Evolutionary conservation across 2,797 vertebrate genomes (phyloP).

Genomic region (Coendou prehensilis): DNA sequence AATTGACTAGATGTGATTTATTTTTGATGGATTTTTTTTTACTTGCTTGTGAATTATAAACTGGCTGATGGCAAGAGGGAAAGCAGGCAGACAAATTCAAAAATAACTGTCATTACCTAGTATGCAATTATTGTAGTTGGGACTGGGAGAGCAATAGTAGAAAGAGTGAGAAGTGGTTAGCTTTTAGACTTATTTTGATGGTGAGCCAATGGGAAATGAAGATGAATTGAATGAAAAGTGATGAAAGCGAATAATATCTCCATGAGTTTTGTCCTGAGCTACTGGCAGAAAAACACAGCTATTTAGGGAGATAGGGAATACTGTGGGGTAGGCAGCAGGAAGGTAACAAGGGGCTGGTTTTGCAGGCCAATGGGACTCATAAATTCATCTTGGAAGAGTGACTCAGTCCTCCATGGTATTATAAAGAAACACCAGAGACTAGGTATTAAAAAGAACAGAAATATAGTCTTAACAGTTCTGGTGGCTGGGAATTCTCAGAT

Average conservation of each 20-base stretch:
- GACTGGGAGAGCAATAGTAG: not conserved
- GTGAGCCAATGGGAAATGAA: not conserved
- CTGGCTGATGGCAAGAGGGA: not conserved
- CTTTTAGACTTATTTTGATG: not conserved
- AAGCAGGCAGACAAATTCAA: not conserved
- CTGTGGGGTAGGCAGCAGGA: not conserved
- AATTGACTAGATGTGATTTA: not conserved
- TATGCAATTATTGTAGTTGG: not conserved
- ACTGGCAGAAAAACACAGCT: not conserved
- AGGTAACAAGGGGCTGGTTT: not conserved
- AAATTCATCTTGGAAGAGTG: not conserved
- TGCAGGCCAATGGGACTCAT: not conserved
- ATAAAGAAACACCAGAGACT: not conserved
- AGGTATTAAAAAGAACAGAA: not conserved
- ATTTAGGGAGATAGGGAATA: not conserved
- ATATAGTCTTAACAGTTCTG: not conserved
- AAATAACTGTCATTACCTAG: not conserved
- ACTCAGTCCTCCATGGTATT: not conserved
- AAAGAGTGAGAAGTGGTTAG: not conserved
- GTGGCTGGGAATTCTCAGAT: not conserved
- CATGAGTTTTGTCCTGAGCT: not conserved
- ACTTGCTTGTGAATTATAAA: not conserved
- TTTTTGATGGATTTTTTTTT: not conserved
- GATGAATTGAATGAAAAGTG: not conserved
- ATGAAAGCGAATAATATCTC: not conserved